These are phyloP conservation scores for Megaleporinus macrocephalus DNA, from an alignment of 2,113 vertebrate genomes.

Conservation along the genomic window DNA sequence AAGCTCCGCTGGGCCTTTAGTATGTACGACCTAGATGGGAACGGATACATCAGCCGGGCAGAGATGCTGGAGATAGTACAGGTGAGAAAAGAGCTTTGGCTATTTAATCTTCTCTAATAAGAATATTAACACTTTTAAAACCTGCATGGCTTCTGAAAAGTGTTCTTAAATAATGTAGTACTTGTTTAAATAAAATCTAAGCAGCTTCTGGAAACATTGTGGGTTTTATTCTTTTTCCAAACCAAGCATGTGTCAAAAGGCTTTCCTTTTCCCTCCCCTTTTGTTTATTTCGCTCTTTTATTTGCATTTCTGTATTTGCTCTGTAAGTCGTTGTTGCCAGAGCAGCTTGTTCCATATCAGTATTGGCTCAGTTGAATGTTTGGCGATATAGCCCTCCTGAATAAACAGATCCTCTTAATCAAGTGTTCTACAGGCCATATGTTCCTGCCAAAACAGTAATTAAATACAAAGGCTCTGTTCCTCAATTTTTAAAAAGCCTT, in stretches of 20 bases:
- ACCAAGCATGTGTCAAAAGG: neutral
- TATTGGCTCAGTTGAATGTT: conserved; percentile 69
- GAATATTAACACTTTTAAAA: neutral
- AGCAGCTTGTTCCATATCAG: conserved; percentile 69
- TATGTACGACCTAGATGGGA: conserved; percentile 83
- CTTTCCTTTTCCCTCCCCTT: conserved; percentile 35
- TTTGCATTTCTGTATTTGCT: conserved; percentile 69
- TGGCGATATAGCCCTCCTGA: conserved; percentile 66
- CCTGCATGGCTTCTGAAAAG: neutral
- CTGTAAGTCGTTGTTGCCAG: conserved; percentile 59
- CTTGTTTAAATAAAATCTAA: too few relatives aligned
- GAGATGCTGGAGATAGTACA: conserved; percentile 84
- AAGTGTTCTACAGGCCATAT: conserved; percentile 47
- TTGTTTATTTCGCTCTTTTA: conserved; percentile 53
- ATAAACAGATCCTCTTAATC: conserved; percentile 54
- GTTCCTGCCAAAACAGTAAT: conserved; percentile 41
- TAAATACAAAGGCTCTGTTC: conserved; percentile 33
- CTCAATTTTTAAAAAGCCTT: neutral
- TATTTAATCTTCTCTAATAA: neutral
- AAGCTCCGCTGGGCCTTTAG: conserved; percentile 83
- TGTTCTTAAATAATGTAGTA: too few relatives aligned
- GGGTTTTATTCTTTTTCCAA: neutral
- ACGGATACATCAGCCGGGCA: conserved; percentile 79
- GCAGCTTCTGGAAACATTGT: neutral
- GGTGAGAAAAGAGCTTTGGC: conserved; percentile 61